These are phyloP conservation scores for Dicranocentrus wangi DNA, from an alignment of 2,888 invertebrate genomes.

Conservation along the genomic window DNA sequence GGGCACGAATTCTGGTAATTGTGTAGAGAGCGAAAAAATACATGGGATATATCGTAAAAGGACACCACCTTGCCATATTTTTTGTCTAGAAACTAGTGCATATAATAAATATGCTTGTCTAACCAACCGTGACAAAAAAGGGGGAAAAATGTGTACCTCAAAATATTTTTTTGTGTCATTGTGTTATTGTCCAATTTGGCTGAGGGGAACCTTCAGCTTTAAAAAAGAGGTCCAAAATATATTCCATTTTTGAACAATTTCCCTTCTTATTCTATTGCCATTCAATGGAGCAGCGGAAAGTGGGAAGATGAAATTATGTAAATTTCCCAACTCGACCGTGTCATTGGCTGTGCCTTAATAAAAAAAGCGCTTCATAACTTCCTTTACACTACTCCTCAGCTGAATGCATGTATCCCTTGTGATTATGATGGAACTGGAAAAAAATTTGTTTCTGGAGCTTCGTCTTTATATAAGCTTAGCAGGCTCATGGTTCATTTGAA, in stretches of 20 bases:
- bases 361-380: constrained; percentile 65
- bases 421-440: too few relatives aligned
- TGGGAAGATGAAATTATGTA: constrained; percentile 68
- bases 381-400: constrained; percentile 40
- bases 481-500: too few relatives aligned
- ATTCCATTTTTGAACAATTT: constrained; percentile 3
- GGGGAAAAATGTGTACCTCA: neutral
- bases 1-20: constrained; percentile 10
- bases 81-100: too few relatives aligned
- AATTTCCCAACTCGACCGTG: constrained; percentile 60
- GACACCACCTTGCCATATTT: too few relatives aligned
- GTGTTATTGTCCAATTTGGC: constrained; percentile 37
- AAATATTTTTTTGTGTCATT: neutral
- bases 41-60: too few relatives aligned
- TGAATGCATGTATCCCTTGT: too few relatives aligned
- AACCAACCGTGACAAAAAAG: neutral
- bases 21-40: neutral
- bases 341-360: constrained; percentile 65
- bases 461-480: too few relatives aligned
- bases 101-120: too few relatives aligned
- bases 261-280: constrained; percentile 21
- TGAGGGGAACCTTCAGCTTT: too few relatives aligned
- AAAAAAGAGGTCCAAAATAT: too few relatives aligned
- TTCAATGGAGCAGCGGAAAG: constrained; percentile 25
- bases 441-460: too few relatives aligned